Base-by-base conservation (phyloP, 1,140 invertebrate genomes). In the Dendroctonus valens region DNA sequence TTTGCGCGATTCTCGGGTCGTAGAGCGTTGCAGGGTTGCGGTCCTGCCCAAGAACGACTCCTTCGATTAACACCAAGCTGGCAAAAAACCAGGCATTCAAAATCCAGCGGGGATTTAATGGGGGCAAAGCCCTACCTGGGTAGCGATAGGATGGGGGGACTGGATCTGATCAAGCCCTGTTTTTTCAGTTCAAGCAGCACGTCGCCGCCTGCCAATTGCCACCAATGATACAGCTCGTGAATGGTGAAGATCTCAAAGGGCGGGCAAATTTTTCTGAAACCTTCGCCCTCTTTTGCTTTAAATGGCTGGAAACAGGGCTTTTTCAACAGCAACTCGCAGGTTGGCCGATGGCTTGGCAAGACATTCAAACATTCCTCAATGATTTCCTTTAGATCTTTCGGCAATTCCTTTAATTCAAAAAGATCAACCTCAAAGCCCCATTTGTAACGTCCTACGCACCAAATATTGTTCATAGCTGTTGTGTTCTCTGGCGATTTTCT, bases 171-270 rank as follows among this genome's bases (percentile, higher is more conserved):
- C 5, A 97, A 81, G 5, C 93, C 94, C 79, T 96, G 92, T 76
- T 92, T 93, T 73, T 93, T 94, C 8, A 99, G 81, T 78, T 96
- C 93, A 9, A 87, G 81, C 64, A 93, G 89, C 48, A 97, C 90
- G 82, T 98, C 95, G 1, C 96, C 96, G 40, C 96, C 96, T 26
- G 96, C 91, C 51, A 98, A 79, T 75, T 93, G 91, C 97, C 97
- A 99, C 74, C 96, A 86, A 80, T 97, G 91, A 79, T 97, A 98
- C 5, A 97, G 83, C 69, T 77, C 75, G 40, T 67, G 72, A 14
- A 75, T 68, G 6, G 76, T 77, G 50, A 77, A 67, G 48, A 76
- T 65, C 78, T 81, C 8, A 72, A 74, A 73, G 74, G 77, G 39
- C 75, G 71, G 49, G 73, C 65, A 67, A 73, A 73, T 58, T 75